These are phyloP conservation scores for Micrasema minimum DNA, from an alignment of 1,140 invertebrate species.

Conservation along the genomic window DNA sequence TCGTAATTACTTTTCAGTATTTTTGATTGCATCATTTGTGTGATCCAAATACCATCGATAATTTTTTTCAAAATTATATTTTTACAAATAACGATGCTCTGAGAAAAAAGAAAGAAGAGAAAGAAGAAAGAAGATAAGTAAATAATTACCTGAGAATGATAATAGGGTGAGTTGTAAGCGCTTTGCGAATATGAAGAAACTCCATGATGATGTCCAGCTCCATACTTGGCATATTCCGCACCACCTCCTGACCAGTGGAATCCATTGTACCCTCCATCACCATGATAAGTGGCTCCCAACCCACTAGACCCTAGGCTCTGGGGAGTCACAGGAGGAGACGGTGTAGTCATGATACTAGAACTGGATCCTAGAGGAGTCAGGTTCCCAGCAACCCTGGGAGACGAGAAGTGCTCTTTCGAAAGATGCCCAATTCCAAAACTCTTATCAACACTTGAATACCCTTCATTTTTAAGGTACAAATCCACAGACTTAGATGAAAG, in stretches of 20 bases:
- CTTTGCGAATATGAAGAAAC: slow-evolving; percentile 73
- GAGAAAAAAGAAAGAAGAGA: not conserved
- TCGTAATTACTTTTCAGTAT: too few species aligned
- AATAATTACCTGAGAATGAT: slow-evolving; percentile 63
- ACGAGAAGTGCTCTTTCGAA: slow-evolving; percentile 26
- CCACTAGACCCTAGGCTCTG: slow-evolving; percentile 60
- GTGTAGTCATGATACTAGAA: slow-evolving; percentile 73
- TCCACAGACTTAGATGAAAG: slow-evolving; percentile 41
- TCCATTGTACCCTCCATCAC: slow-evolving; percentile 66
- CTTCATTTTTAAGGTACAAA: slow-evolving; percentile 49
- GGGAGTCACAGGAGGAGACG: slow-evolving; percentile 72
- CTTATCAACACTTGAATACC: slow-evolving; percentile 26
- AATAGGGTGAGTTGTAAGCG: slow-evolving; percentile 68
- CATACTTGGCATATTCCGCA: slow-evolving; percentile 63
- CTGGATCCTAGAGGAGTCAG: slow-evolving; percentile 73
- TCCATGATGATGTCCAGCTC: slow-evolving; percentile 66
- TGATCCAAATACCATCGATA: too few species aligned
- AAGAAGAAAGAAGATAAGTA: not conserved
- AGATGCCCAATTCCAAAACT: slow-evolving; percentile 25
- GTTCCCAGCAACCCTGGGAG: slow-evolving; percentile 56
- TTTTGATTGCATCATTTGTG: too few species aligned
- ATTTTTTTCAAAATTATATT: too few species aligned
- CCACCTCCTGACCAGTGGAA: slow-evolving; percentile 67
- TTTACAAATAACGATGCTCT: too few species aligned
- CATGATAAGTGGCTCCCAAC: slow-evolving; percentile 48